Evolutionary conservation across 2,888 invertebrate genomes (phyloP).

Genomic region (Nycteola revayana): DNA sequence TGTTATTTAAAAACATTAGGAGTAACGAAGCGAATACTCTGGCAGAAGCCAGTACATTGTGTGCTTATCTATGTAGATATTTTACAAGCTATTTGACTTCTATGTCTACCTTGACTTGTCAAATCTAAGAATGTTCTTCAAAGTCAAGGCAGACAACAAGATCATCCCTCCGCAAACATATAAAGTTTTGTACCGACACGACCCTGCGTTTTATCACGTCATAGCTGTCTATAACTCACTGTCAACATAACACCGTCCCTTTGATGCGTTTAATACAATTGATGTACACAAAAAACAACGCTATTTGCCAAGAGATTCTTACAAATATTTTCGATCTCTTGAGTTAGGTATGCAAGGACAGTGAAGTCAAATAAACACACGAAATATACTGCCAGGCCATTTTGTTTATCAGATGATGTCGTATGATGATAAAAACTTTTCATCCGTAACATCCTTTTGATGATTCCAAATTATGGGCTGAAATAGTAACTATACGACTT

Average conservation of each 20-base stretch:
- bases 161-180: too few relatives aligned
- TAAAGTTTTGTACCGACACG: too few relatives aligned
- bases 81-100: slow-evolving; percentile 9
- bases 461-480: slow-evolving; percentile 12
- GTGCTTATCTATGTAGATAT: not conserved
- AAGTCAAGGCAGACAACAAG: not conserved
- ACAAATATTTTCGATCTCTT: slow-evolving; percentile 41
- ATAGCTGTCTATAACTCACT: slow-evolving; percentile 21
- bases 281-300: slow-evolving; percentile 42
- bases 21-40: slow-evolving; percentile 18
- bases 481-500: slow-evolving; percentile 8
- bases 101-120: not conserved
- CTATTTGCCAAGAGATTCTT: slow-evolving; percentile 47
- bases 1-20: slow-evolving; percentile 13
- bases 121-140: not conserved
- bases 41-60: slow-evolving; percentile 13
- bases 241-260: slow-evolving; percentile 34
- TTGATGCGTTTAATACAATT: slow-evolving; percentile 40
- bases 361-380: slow-evolving; percentile 40
- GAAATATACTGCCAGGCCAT: slow-evolving; percentile 24
- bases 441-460: slow-evolving; percentile 19
- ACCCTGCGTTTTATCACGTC: too few relatives aligned
- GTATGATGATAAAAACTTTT: slow-evolving; percentile 20
- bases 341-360: slow-evolving; percentile 42
- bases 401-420: slow-evolving; percentile 18